Base-by-base conservation (phyloP, 2,797 vertebrate species). In the Chanos chanos region DNA sequence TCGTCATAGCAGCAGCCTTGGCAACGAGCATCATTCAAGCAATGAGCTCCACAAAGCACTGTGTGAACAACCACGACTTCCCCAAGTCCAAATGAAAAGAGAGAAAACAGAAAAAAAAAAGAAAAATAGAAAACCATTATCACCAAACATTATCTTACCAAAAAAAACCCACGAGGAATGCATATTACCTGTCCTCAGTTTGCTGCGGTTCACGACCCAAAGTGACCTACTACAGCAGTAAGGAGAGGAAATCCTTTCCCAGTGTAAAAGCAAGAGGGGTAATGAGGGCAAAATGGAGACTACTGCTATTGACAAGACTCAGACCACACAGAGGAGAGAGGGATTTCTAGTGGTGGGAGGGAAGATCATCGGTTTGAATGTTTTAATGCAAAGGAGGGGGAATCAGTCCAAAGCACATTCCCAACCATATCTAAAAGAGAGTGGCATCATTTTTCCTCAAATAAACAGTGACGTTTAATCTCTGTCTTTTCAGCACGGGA, bases 331-430 rank as follows among this genome's bases (percentile, higher is more conserved):
- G 15, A 77, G 69, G 77, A 76, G 74, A 72, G 63, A 77, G 56
- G 48, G 56, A 69, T 60, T 75, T 50, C 77, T 73, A 86, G 75
- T 81, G 78, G 81, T 84, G 81, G 79, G 76, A 75, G 76, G 82
- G 81, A 77, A 83, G 81, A 89, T 84, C 84, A 82, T 86, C 74
- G 55, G 71, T 74, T 80, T 47, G 72, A 84, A 87, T 86, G 86
- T 85, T 84, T 85, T 81, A 85, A 84, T 83, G 86, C 87, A 90
- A 85, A 83, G 85, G 85, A 86, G 85, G 83, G 83, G 85, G 87
- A 87, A 82, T 89, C 86, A 83, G 84, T 88, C 87, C 83, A 89
- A 82, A 79, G 82, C 85, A 85, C 79, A 82, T 84, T 85, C 72
- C 72, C 79, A 83, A 80, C 75, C 80, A 76, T 77, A 68, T 66